Conservation (phyloP, 2,888 invertebrate species). For the Nemurella pictetii region DNA sequence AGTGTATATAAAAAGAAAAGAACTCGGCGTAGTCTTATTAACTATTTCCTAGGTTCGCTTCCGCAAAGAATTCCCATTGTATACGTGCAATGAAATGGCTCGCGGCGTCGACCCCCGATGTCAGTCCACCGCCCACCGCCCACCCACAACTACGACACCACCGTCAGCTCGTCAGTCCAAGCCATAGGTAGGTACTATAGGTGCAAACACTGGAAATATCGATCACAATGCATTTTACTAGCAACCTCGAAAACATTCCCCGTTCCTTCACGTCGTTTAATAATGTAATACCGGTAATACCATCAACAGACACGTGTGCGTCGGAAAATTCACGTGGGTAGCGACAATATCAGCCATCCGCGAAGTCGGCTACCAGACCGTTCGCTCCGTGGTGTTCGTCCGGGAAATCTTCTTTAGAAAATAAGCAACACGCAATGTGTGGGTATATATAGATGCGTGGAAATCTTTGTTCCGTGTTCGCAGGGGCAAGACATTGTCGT, state of each 20-base stretch:
- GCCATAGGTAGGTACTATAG: neutral
- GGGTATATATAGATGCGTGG: too few species aligned
- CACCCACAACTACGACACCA: too few species aligned
- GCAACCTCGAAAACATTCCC: neutral
- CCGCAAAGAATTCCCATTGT: neutral
- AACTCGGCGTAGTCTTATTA: neutral
- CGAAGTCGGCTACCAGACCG: neutral
- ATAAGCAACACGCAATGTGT: neutral
- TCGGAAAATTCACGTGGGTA: neutral
- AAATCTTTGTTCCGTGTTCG: neutral
- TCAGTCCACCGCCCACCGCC: neutral
- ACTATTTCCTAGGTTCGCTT: neutral
- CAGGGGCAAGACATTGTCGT: neutral
- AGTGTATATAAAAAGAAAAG: neutral
- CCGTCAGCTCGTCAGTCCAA: too few species aligned
- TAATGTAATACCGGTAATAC: neutral
- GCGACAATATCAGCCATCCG: neutral
- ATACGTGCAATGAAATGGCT: neutral
- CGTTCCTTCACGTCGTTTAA: neutral
- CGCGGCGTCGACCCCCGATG: neutral
- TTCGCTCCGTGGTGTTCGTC: neutral
- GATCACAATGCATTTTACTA: neutral
- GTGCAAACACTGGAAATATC: neutral
- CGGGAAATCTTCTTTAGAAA: neutral
- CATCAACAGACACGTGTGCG: neutral